Percentiles rank a stretch among this genome's conserved stretches.
Conservation (phyloP, 2,888 invertebrate species). For the Glaucopsyche alexis region DNA sequence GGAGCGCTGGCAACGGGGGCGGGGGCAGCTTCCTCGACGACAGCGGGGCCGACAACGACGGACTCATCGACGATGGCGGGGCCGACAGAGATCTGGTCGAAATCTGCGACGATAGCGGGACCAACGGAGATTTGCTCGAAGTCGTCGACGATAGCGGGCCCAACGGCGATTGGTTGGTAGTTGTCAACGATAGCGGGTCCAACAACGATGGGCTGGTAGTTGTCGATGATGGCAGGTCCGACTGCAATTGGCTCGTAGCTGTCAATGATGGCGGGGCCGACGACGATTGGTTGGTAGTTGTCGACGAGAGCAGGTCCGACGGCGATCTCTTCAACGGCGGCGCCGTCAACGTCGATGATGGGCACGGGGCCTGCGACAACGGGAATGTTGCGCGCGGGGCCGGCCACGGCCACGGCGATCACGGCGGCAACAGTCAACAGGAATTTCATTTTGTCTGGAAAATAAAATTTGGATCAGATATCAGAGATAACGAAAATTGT, state of each 20-base stretch:
- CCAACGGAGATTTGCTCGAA: conserved; percentile 40
- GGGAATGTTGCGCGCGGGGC: conserved; percentile 25
- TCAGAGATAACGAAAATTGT: too few relatives aligned
- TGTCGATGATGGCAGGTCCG: conserved; percentile 40
- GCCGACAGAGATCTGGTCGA: conserved; percentile 36
- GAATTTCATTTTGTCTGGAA: conserved; percentile 55
- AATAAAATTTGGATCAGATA: neutral
- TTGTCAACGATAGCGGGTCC: conserved; percentile 36
- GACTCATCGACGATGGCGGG: conserved; percentile 40
- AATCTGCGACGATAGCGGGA: conserved; percentile 33
- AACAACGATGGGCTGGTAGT: conserved; percentile 39
- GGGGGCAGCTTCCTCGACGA: conserved; percentile 36
- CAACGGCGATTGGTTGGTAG: conserved; percentile 36
- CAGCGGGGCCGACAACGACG: conserved; percentile 42
- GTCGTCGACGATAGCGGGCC: conserved; percentile 39
- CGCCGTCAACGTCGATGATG: neutral
- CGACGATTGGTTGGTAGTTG: conserved; percentile 48
- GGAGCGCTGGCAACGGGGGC: conserved; percentile 36
- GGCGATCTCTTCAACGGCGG: neutral
- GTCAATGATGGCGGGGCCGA: conserved; percentile 40
- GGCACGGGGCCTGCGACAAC: conserved; percentile 11
- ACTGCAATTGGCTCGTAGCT: conserved; percentile 36
- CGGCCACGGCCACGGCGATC: conserved; percentile 42
- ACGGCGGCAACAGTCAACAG: conserved; percentile 55
- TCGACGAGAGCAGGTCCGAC: conserved; percentile 48